These are phyloP conservation scores for Cataglyphis rosenhaueri DNA, from an alignment of 2,888 invertebrate species.

Conservation along the genomic window DNA sequence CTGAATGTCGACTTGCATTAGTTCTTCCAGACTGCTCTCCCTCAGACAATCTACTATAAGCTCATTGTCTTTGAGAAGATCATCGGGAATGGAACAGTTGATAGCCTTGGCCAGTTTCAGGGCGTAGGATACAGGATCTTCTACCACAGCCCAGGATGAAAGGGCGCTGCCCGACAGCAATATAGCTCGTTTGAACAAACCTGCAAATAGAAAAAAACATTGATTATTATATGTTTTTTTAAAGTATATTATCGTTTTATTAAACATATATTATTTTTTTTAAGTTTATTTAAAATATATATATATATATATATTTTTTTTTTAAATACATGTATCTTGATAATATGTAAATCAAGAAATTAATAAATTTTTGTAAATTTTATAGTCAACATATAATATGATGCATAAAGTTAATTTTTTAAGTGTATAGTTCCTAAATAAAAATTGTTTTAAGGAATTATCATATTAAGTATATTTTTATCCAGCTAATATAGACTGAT, in stretches of 20 bases:
- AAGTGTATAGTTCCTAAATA: background rate
- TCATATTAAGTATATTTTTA: background rate
- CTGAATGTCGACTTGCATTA: constrained; percentile 91
- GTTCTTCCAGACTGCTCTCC: constrained; percentile 90
- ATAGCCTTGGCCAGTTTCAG: constrained; percentile 92
- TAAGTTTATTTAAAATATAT: background rate
- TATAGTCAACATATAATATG: background rate
- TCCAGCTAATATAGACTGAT: background rate
- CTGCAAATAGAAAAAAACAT: constrained; percentile 84
- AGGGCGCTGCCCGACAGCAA: constrained; percentile 95
- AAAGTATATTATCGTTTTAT: background rate
- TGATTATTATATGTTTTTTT: background rate
- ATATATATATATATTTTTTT: background rate
- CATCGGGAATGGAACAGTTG: constrained; percentile 93
- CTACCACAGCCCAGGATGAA: constrained; percentile 95
- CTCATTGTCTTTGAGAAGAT: constrained; percentile 93
- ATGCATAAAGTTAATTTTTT: background rate
- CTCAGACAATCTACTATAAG: constrained; percentile 94
- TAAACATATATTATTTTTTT: no score
- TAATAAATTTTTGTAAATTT: background rate
- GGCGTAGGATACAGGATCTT: constrained; percentile 94
- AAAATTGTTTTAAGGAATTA: background rate
- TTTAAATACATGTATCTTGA: background rate
- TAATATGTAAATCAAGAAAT: background rate
- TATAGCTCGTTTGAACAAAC: constrained; percentile 95